Percentiles rank a stretch among this genome's conserved stretches.
phyloP scores from a whole-genome alignment of 2,113 vertebrate species.

The Thomomys bottae region DNA sequence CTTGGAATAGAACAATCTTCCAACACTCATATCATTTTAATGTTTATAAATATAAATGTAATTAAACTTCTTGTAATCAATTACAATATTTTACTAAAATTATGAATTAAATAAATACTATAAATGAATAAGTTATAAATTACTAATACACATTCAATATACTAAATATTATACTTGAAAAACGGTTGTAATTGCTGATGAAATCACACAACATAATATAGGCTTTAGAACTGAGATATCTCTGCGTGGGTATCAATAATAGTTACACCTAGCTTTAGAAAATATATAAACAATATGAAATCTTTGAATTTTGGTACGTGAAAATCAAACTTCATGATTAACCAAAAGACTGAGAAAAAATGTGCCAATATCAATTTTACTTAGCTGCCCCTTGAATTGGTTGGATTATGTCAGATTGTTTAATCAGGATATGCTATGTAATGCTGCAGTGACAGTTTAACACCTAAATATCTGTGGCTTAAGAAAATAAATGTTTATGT shows the following conservation, averaged over 20 bases:
- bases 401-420: not conserved
- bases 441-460: not conserved
- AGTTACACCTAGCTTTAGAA: not conserved
- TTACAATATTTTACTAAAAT: not conserved
- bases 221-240: not conserved
- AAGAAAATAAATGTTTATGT: not conserved
- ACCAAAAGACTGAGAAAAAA: conserved; percentile 15
- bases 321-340: conserved; percentile 36
- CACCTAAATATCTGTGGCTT: not conserved
- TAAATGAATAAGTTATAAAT: not conserved
- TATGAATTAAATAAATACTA: conserved; percentile 31
- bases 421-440: not conserved
- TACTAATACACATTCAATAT: not conserved
- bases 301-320: conserved; percentile 35
- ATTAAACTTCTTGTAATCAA: conserved; percentile 6
- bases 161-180: not conserved
- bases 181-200: conserved; percentile 15
- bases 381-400: conserved; percentile 23
- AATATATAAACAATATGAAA: not conserved
- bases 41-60: not conserved
- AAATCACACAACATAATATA: not conserved
- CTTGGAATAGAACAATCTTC: conserved; percentile 3
- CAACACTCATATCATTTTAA: not conserved
- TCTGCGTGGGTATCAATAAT: not conserved
- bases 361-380: conserved; percentile 61